phyloP scores from a whole-genome alignment of 2,113 vertebrate genomes.

The Urocitellus parryii region DNA sequence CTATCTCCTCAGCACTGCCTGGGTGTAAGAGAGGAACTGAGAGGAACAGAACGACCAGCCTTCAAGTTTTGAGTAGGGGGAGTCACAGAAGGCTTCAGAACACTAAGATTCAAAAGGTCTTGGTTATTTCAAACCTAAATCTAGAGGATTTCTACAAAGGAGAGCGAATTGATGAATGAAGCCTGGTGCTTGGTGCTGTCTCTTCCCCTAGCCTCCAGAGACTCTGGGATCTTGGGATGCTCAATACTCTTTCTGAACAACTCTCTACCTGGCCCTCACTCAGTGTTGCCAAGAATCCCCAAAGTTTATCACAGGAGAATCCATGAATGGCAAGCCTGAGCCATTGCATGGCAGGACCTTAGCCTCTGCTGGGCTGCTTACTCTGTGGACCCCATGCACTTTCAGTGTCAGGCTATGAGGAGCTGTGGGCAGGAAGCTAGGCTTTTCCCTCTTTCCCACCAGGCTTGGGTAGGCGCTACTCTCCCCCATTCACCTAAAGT shows the following conservation, averaged over 20 bases:
- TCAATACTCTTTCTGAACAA: neutral
- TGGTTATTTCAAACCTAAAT: neutral
- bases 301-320: neutral
- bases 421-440: neutral
- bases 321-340: neutral
- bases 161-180: neutral
- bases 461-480: neutral
- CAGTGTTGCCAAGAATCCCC: neutral
- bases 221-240: neutral
- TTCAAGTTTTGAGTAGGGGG: neutral
- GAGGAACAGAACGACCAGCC: neutral
- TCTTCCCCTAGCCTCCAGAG: neutral
- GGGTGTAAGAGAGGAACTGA: neutral
- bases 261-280: neutral
- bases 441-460: neutral
- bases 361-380: neutral
- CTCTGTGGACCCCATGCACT: neutral
- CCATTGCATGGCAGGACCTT: neutral
- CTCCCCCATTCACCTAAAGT: rapidly evolving
- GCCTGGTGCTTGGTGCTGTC: neutral
- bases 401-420: neutral
- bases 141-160: neutral
- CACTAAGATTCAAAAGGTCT: neutral
- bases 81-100: neutral
- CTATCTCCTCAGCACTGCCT: neutral